Evolutionary conservation across 2,797 vertebrate species (phyloP).

Genomic region (Macroramphosus scolopax): DNA sequence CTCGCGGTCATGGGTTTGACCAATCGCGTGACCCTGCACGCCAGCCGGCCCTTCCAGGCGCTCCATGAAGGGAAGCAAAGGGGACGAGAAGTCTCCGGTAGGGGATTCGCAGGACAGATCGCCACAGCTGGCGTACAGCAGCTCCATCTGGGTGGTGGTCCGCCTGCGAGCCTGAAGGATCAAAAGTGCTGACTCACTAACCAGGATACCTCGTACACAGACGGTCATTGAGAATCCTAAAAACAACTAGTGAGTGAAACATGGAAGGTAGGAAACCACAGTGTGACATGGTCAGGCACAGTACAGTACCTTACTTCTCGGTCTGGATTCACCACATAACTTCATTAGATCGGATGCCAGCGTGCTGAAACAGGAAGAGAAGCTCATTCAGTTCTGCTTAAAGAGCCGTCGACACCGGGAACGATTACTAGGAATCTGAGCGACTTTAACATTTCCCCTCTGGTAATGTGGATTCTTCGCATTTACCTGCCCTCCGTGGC

Average conservation of each 20-base stretch:
- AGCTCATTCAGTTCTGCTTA: background rate
- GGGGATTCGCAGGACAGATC: slow-evolving; percentile 79
- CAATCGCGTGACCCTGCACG: slow-evolving; percentile 62
- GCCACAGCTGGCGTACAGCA: slow-evolving; percentile 89
- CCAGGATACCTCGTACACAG: too few relatives aligned
- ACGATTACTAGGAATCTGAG: too few relatives aligned
- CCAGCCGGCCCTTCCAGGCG: slow-evolving; percentile 73
- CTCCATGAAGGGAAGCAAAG: slow-evolving; percentile 78
- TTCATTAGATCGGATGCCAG: slow-evolving; percentile 93
- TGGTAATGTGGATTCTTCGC: too few relatives aligned
- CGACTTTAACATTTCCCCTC: too few relatives aligned
- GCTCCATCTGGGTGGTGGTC: slow-evolving; percentile 95
- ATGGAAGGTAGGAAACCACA: too few relatives aligned
- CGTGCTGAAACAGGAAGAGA: slow-evolving; percentile 80
- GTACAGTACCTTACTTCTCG: slow-evolving; percentile 88
- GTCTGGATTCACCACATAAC: slow-evolving; percentile 90
- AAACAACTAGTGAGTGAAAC: too few relatives aligned
- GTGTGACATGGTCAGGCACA: too few relatives aligned
- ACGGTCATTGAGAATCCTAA: too few relatives aligned
- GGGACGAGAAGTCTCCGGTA: slow-evolving; percentile 78
- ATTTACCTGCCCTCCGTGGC: slow-evolving; percentile 92
- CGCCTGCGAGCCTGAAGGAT: slow-evolving; percentile 86
- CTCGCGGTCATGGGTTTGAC: slow-evolving; percentile 80
- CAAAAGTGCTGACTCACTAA: slow-evolving; percentile 2
- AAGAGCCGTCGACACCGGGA: too few relatives aligned